Percentiles rank a stretch among this genome's conserved stretches.
Evolutionary conservation across 2,888 invertebrate species (phyloP).

Genomic region (Digitonthophagus gazella): DNA sequence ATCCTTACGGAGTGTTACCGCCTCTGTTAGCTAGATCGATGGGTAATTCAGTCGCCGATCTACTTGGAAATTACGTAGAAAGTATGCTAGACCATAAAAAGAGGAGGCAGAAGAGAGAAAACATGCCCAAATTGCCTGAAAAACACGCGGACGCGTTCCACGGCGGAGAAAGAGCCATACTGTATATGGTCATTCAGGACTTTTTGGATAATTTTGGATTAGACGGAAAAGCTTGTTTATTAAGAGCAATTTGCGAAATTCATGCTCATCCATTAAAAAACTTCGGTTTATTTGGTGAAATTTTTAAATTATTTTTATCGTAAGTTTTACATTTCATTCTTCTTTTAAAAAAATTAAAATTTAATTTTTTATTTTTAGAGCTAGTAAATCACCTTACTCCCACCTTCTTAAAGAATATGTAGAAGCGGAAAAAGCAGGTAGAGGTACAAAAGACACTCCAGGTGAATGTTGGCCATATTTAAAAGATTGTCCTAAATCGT

Average conservation of each 20-base stretch:
- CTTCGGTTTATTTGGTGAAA: constrained; percentile 79
- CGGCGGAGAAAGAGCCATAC: constrained; percentile 78
- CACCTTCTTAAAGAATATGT: constrained; percentile 73
- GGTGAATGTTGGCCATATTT: constrained; percentile 87
- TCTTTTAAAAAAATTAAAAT: not conserved
- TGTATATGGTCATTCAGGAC: constrained; percentile 77
- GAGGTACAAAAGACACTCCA: constrained; percentile 54
- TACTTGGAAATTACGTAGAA: constrained; percentile 72
- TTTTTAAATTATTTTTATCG: constrained; percentile 80
- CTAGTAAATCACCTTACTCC: constrained; percentile 79
- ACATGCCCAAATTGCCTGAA: constrained; percentile 49
- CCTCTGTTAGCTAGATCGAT: constrained; percentile 74
- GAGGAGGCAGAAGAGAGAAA: constrained; percentile 33
- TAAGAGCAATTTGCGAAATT: constrained; percentile 82
- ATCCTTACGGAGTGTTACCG: constrained; percentile 78
- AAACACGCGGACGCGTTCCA: constrained; percentile 60
- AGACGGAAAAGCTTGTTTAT: constrained; percentile 77
- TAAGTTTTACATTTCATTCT: constrained; percentile 51
- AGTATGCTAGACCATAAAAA: constrained; percentile 64
- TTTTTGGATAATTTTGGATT: constrained; percentile 77
- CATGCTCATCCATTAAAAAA: constrained; percentile 75
- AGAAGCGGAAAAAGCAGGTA: constrained; percentile 74
- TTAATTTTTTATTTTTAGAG: constrained; percentile 55
- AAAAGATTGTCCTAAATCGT: constrained; percentile 77
- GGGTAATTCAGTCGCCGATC: constrained; percentile 69